These are phyloP conservation scores for Operophtera brumata DNA, from an alignment of 2,888 invertebrate species.

Conservation along the genomic window DNA sequence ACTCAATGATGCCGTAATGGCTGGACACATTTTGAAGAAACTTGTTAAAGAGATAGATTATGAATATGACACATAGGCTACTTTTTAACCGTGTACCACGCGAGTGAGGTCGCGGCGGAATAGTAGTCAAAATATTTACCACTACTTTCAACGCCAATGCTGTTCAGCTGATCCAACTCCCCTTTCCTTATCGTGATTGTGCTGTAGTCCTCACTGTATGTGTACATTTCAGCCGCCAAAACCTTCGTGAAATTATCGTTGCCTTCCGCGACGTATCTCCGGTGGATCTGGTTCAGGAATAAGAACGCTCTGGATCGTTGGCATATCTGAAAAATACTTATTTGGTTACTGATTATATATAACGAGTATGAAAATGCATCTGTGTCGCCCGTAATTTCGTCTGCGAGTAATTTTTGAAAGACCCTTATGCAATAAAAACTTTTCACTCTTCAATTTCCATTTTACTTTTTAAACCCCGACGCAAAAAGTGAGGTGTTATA, in stretches of 20 bases:
- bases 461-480: too few species aligned
- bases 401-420: too few species aligned
- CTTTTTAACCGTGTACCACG: too few species aligned
- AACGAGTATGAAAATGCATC: not conserved
- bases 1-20: too few species aligned
- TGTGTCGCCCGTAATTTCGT: too few species aligned
- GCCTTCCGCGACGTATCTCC: slow-evolving; percentile 89
- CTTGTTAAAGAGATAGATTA: too few species aligned
- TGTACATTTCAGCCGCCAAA: slow-evolving; percentile 92
- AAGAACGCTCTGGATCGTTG: slow-evolving; percentile 94
- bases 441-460: too few species aligned
- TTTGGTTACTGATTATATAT: not conserved
- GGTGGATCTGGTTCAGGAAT: slow-evolving; percentile 92
- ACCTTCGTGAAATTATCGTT: slow-evolving; percentile 90
- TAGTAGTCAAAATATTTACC: slow-evolving; percentile 76
- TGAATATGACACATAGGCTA: too few species aligned
- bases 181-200: slow-evolving; percentile 90
- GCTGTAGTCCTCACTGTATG: slow-evolving; percentile 92
- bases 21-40: too few species aligned
- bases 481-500: too few species aligned
- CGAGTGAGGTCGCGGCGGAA: too few species aligned
- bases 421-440: too few species aligned
- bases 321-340: slow-evolving; percentile 84
- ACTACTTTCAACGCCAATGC: slow-evolving; percentile 96
- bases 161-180: slow-evolving; percentile 94